Conservation (phyloP, 64 coral and sea anemone genomes). For the Dendrophyllia cribrosa region DNA sequence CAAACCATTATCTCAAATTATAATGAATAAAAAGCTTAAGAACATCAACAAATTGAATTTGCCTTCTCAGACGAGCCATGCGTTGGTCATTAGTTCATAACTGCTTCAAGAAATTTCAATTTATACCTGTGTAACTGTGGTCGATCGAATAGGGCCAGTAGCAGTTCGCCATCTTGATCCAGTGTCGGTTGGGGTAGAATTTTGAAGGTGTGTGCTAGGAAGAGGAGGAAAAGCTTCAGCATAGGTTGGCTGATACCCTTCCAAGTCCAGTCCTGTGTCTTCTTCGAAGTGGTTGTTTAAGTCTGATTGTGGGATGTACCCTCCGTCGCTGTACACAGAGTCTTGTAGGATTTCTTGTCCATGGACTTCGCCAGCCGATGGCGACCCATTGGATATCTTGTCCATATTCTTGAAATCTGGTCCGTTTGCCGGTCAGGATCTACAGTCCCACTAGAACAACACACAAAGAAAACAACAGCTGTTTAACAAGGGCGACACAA, state of each 20-base stretch:
- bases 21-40: not conserved
- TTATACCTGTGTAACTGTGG: constrained; percentile 78
- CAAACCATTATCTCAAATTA: not conserved
- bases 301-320: constrained; percentile 70
- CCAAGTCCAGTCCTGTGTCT: constrained; percentile 74
- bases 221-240: constrained; percentile 94
- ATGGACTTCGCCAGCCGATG: constrained; percentile 50
- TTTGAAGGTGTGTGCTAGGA: constrained; percentile 68
- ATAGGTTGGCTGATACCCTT: constrained; percentile 92
- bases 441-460: constrained; percentile 94
- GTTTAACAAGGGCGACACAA: not conserved
- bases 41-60: not conserved
- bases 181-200: constrained; percentile 50
- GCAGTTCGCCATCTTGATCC: constrained; percentile 92
- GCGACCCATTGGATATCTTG: constrained; percentile 80
- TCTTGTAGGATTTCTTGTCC: constrained; percentile 74
- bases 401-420: constrained; percentile 97
- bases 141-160: constrained; percentile 57
- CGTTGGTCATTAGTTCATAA: not conserved
- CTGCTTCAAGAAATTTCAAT: not conserved
- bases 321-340: constrained; percentile 82
- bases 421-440: constrained; percentile 99
- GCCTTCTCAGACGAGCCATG: not conserved
- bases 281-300: constrained; percentile 44
- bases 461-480: constrained; percentile 33